Evolutionary conservation across 2,113 vertebrate species (phyloP).

Genomic region (Chaenocephalus aceratus): DNA sequence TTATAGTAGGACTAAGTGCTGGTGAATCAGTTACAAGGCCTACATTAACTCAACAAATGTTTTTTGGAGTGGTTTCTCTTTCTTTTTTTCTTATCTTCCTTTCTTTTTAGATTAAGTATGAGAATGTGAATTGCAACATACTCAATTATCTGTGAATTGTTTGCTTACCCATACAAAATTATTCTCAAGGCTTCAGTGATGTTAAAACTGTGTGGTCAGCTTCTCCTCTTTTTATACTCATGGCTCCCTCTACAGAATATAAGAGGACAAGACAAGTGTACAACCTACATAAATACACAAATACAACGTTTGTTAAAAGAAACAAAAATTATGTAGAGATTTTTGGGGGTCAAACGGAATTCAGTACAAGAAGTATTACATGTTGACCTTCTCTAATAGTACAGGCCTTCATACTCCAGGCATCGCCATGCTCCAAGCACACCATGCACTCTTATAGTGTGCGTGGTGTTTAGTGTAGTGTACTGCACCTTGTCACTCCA

Average conservation of each 20-base stretch:
- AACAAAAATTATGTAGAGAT: not conserved
- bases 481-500: not conserved
- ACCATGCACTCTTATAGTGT: not conserved
- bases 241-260: conserved; percentile 26
- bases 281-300: not conserved
- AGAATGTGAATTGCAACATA: not conserved
- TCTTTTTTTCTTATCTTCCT: no score
- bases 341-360: no score
- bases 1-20: no score
- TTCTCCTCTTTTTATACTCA: not conserved
- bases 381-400: no score
- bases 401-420: not conserved
- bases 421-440: not conserved
- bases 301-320: not conserved
- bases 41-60: no score
- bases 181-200: not conserved
- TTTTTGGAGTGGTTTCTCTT: no score
- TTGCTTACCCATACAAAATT: not conserved
- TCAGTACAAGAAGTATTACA: no score
- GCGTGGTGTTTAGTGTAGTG: no score
- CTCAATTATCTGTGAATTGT: not conserved
- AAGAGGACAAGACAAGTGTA: not conserved
- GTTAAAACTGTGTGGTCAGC: not conserved
- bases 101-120: no score
- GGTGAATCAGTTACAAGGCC: no score